Percentiles rank a stretch among this genome's conserved stretches.
Conservation (phyloP, 2,113 vertebrate species). For the Lagopus muta region DNA sequence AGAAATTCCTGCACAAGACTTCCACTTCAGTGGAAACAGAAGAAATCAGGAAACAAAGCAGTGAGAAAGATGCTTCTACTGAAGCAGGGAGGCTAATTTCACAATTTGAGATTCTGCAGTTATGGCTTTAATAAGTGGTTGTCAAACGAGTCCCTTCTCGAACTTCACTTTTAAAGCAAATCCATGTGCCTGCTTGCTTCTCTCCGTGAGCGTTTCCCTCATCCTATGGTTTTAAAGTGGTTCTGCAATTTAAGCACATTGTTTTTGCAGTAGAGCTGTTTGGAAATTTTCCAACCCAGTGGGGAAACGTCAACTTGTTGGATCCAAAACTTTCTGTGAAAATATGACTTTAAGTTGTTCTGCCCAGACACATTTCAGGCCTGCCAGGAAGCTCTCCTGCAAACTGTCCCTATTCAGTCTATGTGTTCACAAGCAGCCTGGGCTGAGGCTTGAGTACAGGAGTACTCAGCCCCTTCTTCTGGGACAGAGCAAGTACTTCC, state of each 20-base stretch:
- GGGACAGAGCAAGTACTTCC: neutral
- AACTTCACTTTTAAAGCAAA: slow-evolving; percentile 53
- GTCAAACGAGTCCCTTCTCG: slow-evolving; percentile 34
- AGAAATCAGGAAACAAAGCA: slow-evolving; percentile 36
- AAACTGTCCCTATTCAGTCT: neutral
- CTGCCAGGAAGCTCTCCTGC: rapidly evolving
- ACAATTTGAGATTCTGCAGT: slow-evolving; percentile 42
- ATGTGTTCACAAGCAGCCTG: neutral
- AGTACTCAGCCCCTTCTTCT: neutral
- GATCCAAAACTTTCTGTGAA: neutral
- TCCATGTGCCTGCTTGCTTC: neutral
- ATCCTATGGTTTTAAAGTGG: neutral
- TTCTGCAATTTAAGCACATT: neutral
- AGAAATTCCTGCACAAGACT: slow-evolving; percentile 29
- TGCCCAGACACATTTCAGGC: neutral
- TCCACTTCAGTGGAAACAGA: neutral
- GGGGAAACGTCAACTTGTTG: neutral
- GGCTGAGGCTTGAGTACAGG: neutral
- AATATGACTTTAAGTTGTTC: neutral
- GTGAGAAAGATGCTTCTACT: slow-evolving; percentile 35
- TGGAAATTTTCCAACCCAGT: neutral
- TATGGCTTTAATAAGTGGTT: slow-evolving; percentile 60
- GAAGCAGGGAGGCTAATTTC: slow-evolving; percentile 57
- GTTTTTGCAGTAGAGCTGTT: neutral
- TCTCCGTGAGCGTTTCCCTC: neutral